Percentiles rank a stretch among this genome's conserved stretches.
phyloP scores from a whole-genome alignment of 2,113 vertebrate species.

The Bettongia penicillata region DNA sequence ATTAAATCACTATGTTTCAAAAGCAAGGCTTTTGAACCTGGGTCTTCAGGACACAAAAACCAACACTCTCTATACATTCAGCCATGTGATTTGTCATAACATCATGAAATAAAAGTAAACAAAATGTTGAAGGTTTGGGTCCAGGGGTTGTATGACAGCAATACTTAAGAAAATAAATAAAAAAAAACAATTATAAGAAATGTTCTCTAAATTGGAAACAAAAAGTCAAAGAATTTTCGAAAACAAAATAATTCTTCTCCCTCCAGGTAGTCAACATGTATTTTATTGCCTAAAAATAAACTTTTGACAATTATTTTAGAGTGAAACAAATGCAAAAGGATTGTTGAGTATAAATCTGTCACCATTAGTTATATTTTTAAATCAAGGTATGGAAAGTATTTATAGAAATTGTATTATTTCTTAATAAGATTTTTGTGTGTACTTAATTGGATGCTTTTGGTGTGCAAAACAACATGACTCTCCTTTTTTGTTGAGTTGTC shows the following conservation, averaged over 20 bases:
- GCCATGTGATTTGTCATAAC: not conserved
- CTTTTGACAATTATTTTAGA: not conserved
- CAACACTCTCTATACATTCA: not conserved
- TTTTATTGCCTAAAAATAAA: not conserved
- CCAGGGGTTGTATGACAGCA: not conserved
- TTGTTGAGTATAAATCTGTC: not conserved
- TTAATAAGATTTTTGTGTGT: conserved; percentile 15
- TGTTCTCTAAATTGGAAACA: not conserved
- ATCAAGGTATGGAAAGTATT: accelerated
- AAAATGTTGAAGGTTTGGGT: not conserved
- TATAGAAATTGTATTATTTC: conserved; percentile 19
- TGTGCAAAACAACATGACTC: not conserved
- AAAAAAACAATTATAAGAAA: not conserved
- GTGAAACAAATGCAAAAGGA: not conserved
- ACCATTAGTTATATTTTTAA: conserved; percentile 20
- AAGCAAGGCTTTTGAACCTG: not conserved
- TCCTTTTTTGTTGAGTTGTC: not conserved
- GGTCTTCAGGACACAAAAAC: not conserved
- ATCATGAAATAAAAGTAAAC: not conserved
- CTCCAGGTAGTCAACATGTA: not conserved
- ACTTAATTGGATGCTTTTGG: not conserved
- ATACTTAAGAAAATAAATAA: not conserved
- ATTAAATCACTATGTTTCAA: not conserved
- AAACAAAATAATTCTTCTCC: not conserved
- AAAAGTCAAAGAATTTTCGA: not conserved